phyloP scores from a whole-genome alignment of 1,140 invertebrate genomes.

The Chelonus insularis region DNA sequence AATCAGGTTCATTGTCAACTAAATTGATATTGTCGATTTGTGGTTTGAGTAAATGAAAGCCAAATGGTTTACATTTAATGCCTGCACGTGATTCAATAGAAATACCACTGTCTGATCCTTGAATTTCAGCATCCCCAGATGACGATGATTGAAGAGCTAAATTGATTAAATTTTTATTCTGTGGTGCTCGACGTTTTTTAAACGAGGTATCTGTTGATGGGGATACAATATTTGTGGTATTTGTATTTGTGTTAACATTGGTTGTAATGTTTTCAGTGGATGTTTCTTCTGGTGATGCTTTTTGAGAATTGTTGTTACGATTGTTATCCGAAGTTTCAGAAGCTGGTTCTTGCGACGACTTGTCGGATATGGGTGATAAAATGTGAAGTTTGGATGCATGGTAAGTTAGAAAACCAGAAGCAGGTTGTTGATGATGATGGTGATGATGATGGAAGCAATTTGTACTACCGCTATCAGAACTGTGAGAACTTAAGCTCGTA shows the following conservation, averaged over 20 bases:
- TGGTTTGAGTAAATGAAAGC: slow-evolving; percentile 63
- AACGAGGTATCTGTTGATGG: slow-evolving; percentile 52
- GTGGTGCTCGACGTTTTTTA: slow-evolving; percentile 67
- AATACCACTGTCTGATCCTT: slow-evolving; percentile 84
- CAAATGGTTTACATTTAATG: slow-evolving; percentile 65
- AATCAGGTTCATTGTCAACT: slow-evolving; percentile 61
- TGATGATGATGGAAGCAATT: slow-evolving; percentile 59
- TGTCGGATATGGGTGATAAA: slow-evolving; percentile 86
- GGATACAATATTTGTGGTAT: slow-evolving; percentile 54
- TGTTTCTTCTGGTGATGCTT: slow-evolving; percentile 68
- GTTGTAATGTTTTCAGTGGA: slow-evolving; percentile 50
- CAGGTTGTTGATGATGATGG: slow-evolving; percentile 56
- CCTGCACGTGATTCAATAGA: slow-evolving; percentile 79
- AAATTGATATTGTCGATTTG: slow-evolving; percentile 57
- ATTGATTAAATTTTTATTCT: slow-evolving; percentile 78
- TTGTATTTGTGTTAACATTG: slow-evolving; percentile 45
- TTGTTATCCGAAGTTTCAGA: slow-evolving; percentile 78
- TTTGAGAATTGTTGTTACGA: slow-evolving; percentile 75
- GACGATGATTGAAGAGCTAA: slow-evolving; percentile 66
- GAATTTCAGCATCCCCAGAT: slow-evolving; percentile 71
- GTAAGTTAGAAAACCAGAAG: slow-evolving; percentile 67
- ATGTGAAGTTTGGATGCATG: slow-evolving; percentile 78
- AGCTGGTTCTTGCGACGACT: slow-evolving; percentile 83
- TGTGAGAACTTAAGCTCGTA: slow-evolving; percentile 78
- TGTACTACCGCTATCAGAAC: slow-evolving; percentile 74